A percentile compares a stretch with the other conserved stretches of the same genome.
Evolutionary conservation across 2,113 vertebrate species (phyloP).

Genomic region (Nymphicus hollandicus): DNA sequence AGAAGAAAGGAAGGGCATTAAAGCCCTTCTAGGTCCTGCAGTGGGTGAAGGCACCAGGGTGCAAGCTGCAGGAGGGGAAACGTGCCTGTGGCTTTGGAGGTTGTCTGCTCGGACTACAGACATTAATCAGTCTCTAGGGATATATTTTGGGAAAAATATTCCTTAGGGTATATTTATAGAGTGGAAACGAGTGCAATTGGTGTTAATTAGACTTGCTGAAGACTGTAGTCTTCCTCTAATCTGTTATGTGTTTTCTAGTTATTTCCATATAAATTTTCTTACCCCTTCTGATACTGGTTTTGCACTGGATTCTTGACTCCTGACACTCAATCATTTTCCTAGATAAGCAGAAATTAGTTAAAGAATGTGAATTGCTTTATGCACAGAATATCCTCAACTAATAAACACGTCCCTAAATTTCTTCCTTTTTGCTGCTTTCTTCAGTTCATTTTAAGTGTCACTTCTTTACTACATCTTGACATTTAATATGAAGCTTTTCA

Average conservation of each 20-base stretch:
- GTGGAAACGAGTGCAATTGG: not conserved
- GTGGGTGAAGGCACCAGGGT: not conserved
- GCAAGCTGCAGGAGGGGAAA: not conserved
- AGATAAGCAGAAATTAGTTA: not conserved
- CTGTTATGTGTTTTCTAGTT: not conserved
- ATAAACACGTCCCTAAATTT: constrained; percentile 20
- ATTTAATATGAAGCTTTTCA: constrained; percentile 61
- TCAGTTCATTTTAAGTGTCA: constrained; percentile 54
- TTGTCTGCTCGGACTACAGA: not conserved
- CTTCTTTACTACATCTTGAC: constrained; percentile 47
- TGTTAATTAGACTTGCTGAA: not conserved
- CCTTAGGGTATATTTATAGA: not conserved
- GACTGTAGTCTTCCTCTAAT: not conserved
- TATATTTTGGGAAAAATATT: not conserved
- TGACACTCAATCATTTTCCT: not conserved
- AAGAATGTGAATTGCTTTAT: not conserved
- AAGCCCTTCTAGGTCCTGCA: not conserved
- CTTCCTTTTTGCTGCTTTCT: not conserved
- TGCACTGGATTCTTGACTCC: not conserved
- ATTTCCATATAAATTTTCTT: not conserved
- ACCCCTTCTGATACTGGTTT: not conserved
- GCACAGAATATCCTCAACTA: not conserved
- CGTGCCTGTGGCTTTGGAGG: rapidly evolving
- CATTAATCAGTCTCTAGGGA: not conserved
- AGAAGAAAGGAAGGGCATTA: not conserved